A percentile compares a stretch with the other conserved stretches of the same genome.
These are phyloP conservation scores for Arion vulgaris DNA, from an alignment of 1,140 invertebrate genomes.

Conservation along the genomic window DNA sequence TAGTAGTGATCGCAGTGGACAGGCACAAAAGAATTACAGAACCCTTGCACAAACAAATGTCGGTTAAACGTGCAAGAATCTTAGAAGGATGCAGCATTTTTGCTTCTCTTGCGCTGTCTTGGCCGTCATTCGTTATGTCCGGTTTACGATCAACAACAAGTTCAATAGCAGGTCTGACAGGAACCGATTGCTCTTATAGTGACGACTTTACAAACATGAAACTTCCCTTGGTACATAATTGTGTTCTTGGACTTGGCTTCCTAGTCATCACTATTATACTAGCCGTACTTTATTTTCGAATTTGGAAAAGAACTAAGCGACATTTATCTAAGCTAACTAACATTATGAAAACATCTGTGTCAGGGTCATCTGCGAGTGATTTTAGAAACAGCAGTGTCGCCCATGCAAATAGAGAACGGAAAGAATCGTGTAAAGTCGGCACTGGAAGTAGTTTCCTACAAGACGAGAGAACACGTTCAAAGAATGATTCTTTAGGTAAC, in stretches of 20 bases:
- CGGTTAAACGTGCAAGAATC: slow-evolving; percentile 35
- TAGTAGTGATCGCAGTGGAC: slow-evolving; percentile 59
- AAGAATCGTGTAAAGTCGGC: no score
- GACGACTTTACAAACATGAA: slow-evolving; percentile 44
- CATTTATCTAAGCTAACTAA: not conserved
- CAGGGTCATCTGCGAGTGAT: not conserved
- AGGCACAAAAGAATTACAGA: slow-evolving; percentile 55
- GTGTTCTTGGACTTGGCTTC: slow-evolving; percentile 50
- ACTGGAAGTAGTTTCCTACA: no score
- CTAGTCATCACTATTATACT: slow-evolving; percentile 42
- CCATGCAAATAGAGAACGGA: not conserved
- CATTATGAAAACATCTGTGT: not conserved
- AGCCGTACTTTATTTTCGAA: slow-evolving; percentile 49
- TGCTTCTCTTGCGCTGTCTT: slow-evolving; percentile 23
- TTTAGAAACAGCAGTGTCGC: not conserved
- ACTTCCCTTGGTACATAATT: slow-evolving; percentile 45
- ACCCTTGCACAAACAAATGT: slow-evolving; percentile 54
- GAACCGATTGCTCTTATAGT: slow-evolving; percentile 54
- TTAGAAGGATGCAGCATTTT: slow-evolving; percentile 2
- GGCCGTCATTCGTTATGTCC: slow-evolving; percentile 36
- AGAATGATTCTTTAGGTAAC: no score
- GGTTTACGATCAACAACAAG: slow-evolving; percentile 30
- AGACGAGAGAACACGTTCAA: no score
- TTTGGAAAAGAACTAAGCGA: slow-evolving; percentile 39
- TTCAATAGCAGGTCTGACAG: slow-evolving; percentile 31